Conservation (phyloP, 2,113 vertebrate species). For the Mesocricetus auratus region DNA sequence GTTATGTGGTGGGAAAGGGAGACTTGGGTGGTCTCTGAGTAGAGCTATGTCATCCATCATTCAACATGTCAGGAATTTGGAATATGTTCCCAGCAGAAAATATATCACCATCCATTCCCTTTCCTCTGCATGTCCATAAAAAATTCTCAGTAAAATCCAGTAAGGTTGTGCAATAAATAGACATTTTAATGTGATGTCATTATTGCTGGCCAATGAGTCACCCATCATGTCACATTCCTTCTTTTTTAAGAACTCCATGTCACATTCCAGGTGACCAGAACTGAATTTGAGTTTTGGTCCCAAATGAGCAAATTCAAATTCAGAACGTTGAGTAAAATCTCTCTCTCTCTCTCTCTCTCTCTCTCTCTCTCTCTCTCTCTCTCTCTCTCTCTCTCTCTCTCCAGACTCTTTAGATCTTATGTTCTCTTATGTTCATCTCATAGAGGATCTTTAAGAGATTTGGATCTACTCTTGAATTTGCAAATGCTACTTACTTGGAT, state of each 20-base stretch:
- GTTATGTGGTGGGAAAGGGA: not conserved
- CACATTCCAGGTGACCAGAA: not conserved
- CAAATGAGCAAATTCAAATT: slow-evolving; percentile 45
- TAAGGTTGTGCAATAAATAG: not conserved
- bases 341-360: no score
- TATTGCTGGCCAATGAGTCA: not conserved
- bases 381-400: not conserved
- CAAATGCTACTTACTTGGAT: not conserved
- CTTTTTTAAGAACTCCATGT: slow-evolving; percentile 21
- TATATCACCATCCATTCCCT: not conserved
- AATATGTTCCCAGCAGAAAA: not conserved
- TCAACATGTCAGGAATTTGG: not conserved
- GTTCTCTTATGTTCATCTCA: not conserved
- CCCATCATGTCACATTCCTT: not conserved
- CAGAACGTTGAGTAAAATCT: not conserved
- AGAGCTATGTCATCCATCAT: not conserved
- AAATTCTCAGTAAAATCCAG: not conserved
- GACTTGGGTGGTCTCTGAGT: not conserved
- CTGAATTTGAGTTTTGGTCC: slow-evolving; percentile 9
- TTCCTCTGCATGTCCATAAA: not conserved
- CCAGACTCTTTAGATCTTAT: slow-evolving; percentile 40
- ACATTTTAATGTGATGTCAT: not conserved
- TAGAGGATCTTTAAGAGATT: slow-evolving; percentile 14
- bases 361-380: not conserved
- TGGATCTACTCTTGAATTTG: not conserved